phyloP scores from a whole-genome alignment of 2,113 vertebrate genomes.

The Aphelocoma coerulescens region DNA sequence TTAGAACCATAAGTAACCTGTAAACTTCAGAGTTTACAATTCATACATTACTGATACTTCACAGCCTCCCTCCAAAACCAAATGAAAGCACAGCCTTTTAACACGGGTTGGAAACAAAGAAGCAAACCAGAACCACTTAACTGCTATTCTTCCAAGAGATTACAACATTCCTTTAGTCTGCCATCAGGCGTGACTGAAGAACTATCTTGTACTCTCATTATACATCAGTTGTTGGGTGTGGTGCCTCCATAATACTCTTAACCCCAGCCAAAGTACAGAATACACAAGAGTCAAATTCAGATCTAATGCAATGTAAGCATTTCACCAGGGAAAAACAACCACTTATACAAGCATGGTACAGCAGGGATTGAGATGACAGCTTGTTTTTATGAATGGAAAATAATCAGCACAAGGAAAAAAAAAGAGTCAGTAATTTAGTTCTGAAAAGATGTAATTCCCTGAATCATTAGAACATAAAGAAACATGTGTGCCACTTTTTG shows the following conservation, averaged over 20 bases:
- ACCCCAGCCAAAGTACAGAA: neutral
- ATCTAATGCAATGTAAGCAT: neutral
- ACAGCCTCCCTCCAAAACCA: neutral
- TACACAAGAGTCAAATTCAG: neutral
- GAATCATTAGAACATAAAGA: neutral
- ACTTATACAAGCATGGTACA: neutral
- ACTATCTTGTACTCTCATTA: neutral
- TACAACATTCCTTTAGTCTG: neutral
- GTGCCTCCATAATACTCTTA: neutral
- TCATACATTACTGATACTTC: neutral
- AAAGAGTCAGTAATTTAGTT: neutral
- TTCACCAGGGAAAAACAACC: neutral
- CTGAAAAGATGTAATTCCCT: slow-evolving; percentile 22
- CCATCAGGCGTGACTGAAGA: neutral
- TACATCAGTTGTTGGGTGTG: neutral
- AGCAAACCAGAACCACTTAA: neutral
- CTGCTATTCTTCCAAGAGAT: neutral
- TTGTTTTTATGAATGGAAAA: slow-evolving; percentile 17
- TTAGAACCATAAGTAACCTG: neutral
- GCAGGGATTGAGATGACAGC: neutral
- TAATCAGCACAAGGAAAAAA: neutral
- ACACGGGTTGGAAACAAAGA: neutral
- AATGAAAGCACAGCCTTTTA: neutral
- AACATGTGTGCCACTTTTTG: neutral
- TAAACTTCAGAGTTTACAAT: neutral